These are phyloP conservation scores for Neodiprion virginianus DNA, from an alignment of 1,140 invertebrate species.

Conservation along the genomic window DNA sequence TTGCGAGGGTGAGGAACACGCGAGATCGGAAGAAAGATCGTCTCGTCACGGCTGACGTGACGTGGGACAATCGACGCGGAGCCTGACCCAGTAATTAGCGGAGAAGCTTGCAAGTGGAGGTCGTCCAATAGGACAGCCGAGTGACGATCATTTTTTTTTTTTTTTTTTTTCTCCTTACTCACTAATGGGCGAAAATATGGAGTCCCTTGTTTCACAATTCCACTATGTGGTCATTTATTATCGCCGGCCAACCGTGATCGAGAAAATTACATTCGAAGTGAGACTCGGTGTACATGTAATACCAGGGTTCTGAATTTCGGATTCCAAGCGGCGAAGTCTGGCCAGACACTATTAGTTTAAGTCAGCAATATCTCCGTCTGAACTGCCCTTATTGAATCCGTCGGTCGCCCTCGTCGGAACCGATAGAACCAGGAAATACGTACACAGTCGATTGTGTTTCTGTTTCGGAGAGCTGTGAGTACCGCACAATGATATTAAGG, in stretches of 20 bases:
- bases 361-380: conserved; percentile 42
- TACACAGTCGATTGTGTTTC: too few relatives aligned
- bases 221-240: too few relatives aligned
- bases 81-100: not conserved
- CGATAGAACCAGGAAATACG: not conserved
- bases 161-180: too few relatives aligned
- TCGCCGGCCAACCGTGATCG: not conserved
- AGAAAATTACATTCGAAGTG: not conserved
- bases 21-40: conserved; percentile 2
- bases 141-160: too few relatives aligned
- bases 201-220: too few relatives aligned
- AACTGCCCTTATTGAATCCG: conserved; percentile 44
- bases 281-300: not conserved
- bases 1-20: not conserved
- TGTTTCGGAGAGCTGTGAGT: too few relatives aligned
- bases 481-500: too few relatives aligned
- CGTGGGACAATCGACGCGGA: not conserved
- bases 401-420: not conserved
- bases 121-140: too few relatives aligned
- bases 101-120: not conserved
- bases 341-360: conserved; percentile 34
- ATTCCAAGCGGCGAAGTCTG: conserved; percentile 35
- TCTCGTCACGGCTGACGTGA: not conserved
- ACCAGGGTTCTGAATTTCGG: conserved; percentile 33
- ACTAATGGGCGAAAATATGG: too few relatives aligned